phyloP scores from a whole-genome alignment of 2,113 vertebrate species.

The Scatophagus argus region DNA sequence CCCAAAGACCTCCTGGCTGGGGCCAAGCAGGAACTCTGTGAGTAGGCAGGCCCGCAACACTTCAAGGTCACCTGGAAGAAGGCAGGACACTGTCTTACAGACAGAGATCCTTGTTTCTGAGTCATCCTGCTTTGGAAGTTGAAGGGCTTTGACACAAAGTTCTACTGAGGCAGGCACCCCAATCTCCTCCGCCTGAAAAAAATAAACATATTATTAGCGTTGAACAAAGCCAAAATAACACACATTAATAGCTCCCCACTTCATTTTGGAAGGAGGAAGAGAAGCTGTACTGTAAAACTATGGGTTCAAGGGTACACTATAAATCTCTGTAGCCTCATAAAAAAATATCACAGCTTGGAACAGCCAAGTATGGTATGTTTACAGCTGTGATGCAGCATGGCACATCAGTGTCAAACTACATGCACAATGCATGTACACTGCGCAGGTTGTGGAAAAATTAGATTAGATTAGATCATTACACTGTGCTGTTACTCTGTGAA shows the following conservation, averaged over 20 bases:
- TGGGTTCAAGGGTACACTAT: too few species aligned
- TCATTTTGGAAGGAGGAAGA: background rate
- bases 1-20: constrained; percentile 87
- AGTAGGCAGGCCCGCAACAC: constrained; percentile 95
- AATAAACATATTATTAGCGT: constrained; percentile 9
- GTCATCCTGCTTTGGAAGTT: constrained; percentile 91
- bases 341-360: background rate
- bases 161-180: constrained; percentile 92
- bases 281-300: background rate
- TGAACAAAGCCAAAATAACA: background rate
- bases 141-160: constrained; percentile 95
- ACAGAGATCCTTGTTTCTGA: constrained; percentile 92
- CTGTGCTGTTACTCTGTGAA: background rate
- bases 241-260: background rate
- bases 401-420: background rate
- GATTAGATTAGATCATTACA: background rate
- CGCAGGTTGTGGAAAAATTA: background rate
- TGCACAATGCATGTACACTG: too few species aligned
- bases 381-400: background rate
- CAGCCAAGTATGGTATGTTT: background rate
- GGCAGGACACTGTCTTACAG: constrained; percentile 94
- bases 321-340: background rate
- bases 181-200: constrained; percentile 87
- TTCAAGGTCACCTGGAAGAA: constrained; percentile 94
- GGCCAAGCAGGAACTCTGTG: constrained; percentile 94